Conservation (phyloP, 53 echinoderm and acorn worm genomes). For the Holothuria leucospilota region DNA sequence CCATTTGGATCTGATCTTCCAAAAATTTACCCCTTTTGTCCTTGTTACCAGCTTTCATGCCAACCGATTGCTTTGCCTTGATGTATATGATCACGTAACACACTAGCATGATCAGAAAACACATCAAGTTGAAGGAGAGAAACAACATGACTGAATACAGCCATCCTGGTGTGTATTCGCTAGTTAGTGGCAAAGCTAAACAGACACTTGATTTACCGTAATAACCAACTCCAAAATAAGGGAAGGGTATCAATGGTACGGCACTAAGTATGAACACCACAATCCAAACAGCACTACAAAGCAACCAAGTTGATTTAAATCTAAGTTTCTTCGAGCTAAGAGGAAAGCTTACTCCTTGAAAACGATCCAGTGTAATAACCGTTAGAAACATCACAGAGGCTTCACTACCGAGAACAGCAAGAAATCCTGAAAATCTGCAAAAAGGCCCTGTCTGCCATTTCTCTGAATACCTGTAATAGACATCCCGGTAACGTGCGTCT, state of each 20-base stretch:
- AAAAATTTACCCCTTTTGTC: background rate
- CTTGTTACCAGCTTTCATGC: background rate
- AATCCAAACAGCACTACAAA: conserved; percentile 44
- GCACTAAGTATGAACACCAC: conserved; percentile 31
- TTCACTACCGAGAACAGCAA: conserved; percentile 39
- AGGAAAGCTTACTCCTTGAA: conserved; percentile 34
- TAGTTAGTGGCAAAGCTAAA: conserved; percentile 39
- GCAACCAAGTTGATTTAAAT: conserved; percentile 39
- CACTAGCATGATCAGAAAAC: conserved; percentile 67
- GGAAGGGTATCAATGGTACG: conserved; percentile 51
- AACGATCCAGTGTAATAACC: conserved; percentile 48
- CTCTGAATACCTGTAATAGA: conserved; percentile 40
- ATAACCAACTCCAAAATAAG: conserved; percentile 39
- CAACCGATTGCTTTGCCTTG: conserved; percentile 56
- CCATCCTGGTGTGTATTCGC: conserved; percentile 68
- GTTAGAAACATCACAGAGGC: conserved; percentile 50
- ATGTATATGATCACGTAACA: conserved; percentile 79
- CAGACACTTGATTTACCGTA: conserved; percentile 38
- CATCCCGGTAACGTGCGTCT: conserved; percentile 7
- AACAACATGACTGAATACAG: conserved; percentile 74
- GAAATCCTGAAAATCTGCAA: conserved; percentile 43
- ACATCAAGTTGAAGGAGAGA: conserved; percentile 66
- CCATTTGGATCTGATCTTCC: conserved; percentile 42
- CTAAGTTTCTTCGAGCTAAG: conserved; percentile 8
- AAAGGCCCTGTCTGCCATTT: conserved; percentile 31